phyloP scores from a whole-genome alignment of 2,797 vertebrate genomes.

The Pseudochirops corinnae region DNA sequence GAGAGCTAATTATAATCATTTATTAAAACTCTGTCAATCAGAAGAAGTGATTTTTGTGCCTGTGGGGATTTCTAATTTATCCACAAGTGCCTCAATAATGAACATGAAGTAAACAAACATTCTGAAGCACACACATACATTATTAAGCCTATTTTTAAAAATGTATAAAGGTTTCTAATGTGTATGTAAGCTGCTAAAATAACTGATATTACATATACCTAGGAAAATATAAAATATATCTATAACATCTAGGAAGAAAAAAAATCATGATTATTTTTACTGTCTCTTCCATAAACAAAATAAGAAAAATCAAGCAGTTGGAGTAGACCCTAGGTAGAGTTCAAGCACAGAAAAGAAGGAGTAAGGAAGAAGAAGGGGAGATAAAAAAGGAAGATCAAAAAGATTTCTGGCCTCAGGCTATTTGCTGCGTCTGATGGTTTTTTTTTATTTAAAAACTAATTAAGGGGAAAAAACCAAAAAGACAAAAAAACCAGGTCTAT shows the following conservation, averaged over 20 bases:
- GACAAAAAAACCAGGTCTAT: not conserved
- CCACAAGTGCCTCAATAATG: constrained; percentile 70
- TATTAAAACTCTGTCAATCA: constrained; percentile 75
- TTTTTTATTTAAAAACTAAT: not conserved
- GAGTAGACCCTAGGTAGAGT: constrained; percentile 43
- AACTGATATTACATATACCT: constrained; percentile 7
- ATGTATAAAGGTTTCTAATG: constrained; percentile 35
- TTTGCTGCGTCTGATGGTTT: not conserved
- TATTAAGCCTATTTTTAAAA: constrained; percentile 78
- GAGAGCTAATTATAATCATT: constrained; percentile 81
- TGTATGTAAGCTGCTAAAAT: not conserved
- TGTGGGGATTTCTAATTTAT: constrained; percentile 76
- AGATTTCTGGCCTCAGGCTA: not conserved
- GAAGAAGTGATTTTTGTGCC: constrained; percentile 73
- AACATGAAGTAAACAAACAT: constrained; percentile 81
- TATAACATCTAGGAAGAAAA: constrained; percentile 22
- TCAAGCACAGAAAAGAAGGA: constrained; percentile 41
- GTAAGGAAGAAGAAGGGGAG: not conserved
- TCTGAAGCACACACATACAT: constrained; percentile 76
- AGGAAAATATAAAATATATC: not conserved
- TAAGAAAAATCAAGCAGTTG: constrained; percentile 56
- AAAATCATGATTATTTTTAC: constrained; percentile 39
- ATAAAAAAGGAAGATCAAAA: not conserved
- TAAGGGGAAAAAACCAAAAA: not conserved
- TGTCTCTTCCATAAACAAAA: constrained; percentile 18